A percentile compares a stretch with the other conserved stretches of the same genome.
Evolutionary conservation across 2,888 invertebrate genomes (phyloP).

Genomic region (Eueremaeus valkanovi): DNA sequence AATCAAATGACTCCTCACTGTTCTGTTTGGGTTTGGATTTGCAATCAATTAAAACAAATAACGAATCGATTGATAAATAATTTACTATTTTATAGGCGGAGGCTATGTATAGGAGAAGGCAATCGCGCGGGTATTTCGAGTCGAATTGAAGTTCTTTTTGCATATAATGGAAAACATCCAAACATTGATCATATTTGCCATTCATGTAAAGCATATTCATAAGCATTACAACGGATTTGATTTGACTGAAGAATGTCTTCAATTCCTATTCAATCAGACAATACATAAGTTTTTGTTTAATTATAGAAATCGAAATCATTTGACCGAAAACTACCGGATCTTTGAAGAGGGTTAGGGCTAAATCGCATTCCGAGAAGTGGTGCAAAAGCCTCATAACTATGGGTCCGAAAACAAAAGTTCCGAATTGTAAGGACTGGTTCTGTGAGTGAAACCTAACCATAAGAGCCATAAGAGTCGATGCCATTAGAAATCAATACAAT

Average conservation of each 20-base stretch:
- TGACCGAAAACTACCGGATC: conserved; percentile 53
- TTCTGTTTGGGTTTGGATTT: conserved; percentile 59
- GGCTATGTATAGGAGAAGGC: conserved; percentile 63
- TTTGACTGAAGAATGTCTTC: conserved; percentile 67
- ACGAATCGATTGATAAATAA: conserved; percentile 35
- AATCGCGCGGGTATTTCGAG: conserved; percentile 65
- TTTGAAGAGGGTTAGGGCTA: conserved; percentile 57
- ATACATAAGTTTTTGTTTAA: no score
- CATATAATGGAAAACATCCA: conserved; percentile 62
- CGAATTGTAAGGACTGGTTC: conserved; percentile 67
- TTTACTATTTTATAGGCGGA: conserved; percentile 71
- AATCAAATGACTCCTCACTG: conserved; percentile 63
- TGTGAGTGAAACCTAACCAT: conserved; percentile 64
- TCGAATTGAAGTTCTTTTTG: conserved; percentile 62
- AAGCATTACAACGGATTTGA: conserved; percentile 63
- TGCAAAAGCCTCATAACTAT: conserved; percentile 75
- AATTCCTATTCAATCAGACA: conserved; percentile 57
- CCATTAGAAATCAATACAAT: no score
- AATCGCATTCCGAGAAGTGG: conserved; percentile 63
- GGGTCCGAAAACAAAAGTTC: conserved; percentile 75
- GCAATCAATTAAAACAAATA: neutral
- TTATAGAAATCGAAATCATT: neutral
- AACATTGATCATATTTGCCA: conserved; percentile 64
- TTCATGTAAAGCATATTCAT: conserved; percentile 68
- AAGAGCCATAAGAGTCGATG: no score